These are phyloP conservation scores for Chlamydotis undulata DNA, from an alignment of 2,113 vertebrate species.

Conservation along the genomic window DNA sequence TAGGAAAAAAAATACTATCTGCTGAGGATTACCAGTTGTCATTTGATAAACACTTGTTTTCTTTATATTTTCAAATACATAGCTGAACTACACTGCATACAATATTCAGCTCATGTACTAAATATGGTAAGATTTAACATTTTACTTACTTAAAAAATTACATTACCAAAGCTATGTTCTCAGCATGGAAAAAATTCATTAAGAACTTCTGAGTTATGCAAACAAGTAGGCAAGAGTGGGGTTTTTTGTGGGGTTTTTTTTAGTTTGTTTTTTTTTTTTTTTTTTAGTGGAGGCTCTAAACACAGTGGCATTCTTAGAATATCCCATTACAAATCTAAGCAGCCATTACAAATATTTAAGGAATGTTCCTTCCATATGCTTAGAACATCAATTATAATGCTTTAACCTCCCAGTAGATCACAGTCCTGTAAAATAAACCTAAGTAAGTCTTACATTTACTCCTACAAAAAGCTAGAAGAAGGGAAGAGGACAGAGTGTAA, in stretches of 20 bases:
- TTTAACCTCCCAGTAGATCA: conserved; percentile 73
- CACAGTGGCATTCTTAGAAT: conserved; percentile 73
- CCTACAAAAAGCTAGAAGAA: conserved; percentile 48
- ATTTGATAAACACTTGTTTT: background rate
- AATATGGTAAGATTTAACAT: background rate
- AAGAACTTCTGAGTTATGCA: conserved; percentile 28
- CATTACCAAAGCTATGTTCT: background rate
- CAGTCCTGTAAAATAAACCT: conserved; percentile 72
- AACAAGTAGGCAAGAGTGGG: conserved; percentile 8
- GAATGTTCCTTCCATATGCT: conserved; percentile 77
- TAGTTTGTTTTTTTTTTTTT: background rate
- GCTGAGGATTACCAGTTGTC: conserved; percentile 10
- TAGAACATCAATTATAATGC: conserved; percentile 46
- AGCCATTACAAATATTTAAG: conserved; percentile 79
- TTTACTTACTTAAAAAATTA: background rate
- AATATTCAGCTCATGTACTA: background rate
- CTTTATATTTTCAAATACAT: background rate
- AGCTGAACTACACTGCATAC: background rate
- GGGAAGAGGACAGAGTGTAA: background rate
- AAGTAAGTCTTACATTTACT: conserved; percentile 72
- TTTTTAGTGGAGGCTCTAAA: conserved; percentile 31
- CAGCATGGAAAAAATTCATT: conserved; percentile 12
- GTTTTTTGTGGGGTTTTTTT: background rate
- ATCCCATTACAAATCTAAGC: conserved; percentile 73
- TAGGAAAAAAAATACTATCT: background rate